Percentiles rank a stretch among this genome's conserved stretches.
Evolutionary conservation across 2,113 vertebrate genomes (phyloP).

Genomic region (Alethe castanea): DNA sequence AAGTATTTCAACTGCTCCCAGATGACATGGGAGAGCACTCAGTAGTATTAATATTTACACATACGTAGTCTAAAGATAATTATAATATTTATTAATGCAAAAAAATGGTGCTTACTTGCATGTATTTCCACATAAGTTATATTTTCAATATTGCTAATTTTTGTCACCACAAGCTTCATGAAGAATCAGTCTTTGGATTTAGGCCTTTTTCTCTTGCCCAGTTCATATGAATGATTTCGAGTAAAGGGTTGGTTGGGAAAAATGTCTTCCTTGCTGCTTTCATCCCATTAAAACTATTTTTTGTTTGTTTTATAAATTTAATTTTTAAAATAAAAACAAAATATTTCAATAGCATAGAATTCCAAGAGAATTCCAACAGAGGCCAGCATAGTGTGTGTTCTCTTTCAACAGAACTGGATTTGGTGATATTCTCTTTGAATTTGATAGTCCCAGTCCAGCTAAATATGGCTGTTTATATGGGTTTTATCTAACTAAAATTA

Average conservation of each 20-base stretch:
- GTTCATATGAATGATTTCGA: neutral
- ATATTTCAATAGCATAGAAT: too few species aligned
- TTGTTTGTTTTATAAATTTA: neutral
- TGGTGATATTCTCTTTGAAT: neutral
- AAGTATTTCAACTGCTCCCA: neutral
- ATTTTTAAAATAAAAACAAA: neutral
- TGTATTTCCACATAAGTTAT: neutral
- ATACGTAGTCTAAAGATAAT: neutral
- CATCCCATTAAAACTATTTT: neutral
- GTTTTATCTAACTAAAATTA: neutral
- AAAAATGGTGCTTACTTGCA: neutral
- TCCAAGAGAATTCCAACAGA: neutral
- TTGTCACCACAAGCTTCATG: neutral
- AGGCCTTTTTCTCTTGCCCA: neutral
- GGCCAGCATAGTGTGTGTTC: fast-evolving
- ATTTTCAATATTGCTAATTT: neutral
- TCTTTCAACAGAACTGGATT: neutral
- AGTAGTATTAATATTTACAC: neutral
- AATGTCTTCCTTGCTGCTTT: neutral
- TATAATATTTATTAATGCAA: neutral
- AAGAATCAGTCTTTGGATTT: neutral
- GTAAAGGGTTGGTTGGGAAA: neutral
- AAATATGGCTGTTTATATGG: neutral
- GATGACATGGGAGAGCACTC: neutral
- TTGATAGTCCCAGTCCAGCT: neutral